Percentiles rank a stretch among this genome's conserved stretches.
phyloP scores from a whole-genome alignment of 2,888 invertebrate species.

The Uropetala carovei region DNA sequence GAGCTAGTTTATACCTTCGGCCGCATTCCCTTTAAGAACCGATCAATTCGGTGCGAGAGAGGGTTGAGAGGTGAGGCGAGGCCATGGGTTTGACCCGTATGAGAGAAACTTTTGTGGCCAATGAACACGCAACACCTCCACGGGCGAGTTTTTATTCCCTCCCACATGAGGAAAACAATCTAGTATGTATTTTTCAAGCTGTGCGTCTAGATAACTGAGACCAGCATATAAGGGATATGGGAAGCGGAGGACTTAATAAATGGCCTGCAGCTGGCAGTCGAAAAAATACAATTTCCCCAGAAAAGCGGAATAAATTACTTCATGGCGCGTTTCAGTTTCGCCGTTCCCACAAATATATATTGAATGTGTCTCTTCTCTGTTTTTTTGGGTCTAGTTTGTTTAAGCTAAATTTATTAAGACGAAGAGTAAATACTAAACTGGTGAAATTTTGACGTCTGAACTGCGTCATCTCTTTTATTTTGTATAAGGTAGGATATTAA shows the following conservation, averaged over 20 bases:
- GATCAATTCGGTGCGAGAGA: conserved; percentile 18
- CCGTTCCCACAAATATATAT: not conserved
- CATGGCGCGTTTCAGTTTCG: not conserved
- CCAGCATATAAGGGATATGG: not conserved
- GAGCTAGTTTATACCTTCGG: too few relatives aligned
- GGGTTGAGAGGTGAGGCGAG: conserved; percentile 11
- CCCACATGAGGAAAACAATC: too few relatives aligned
- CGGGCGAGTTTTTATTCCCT: too few relatives aligned
- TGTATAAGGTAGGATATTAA: too few relatives aligned
- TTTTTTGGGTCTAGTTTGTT: too few relatives aligned
- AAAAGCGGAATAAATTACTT: conserved; percentile 17
- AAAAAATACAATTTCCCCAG: not conserved
- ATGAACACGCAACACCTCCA: conserved; percentile 12
- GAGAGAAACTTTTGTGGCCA: not conserved
- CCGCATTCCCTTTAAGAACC: conserved; percentile 46
- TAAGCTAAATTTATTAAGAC: too few relatives aligned
- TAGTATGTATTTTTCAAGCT: too few relatives aligned
- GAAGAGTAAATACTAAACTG: too few relatives aligned
- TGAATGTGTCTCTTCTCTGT: too few relatives aligned
- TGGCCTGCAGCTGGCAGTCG: conserved; percentile 1
- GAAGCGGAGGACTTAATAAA: not conserved
- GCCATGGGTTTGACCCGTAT: conserved; percentile 43
- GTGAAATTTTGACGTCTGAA: too few relatives aligned
- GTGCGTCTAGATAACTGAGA: not conserved
- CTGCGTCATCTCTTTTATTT: too few relatives aligned